These are phyloP conservation scores for fruit fly (Drosophila melanogaster) DNA, from an alignment of 1,140 invertebrate genomes.

Conservation along the genomic window DNA sequence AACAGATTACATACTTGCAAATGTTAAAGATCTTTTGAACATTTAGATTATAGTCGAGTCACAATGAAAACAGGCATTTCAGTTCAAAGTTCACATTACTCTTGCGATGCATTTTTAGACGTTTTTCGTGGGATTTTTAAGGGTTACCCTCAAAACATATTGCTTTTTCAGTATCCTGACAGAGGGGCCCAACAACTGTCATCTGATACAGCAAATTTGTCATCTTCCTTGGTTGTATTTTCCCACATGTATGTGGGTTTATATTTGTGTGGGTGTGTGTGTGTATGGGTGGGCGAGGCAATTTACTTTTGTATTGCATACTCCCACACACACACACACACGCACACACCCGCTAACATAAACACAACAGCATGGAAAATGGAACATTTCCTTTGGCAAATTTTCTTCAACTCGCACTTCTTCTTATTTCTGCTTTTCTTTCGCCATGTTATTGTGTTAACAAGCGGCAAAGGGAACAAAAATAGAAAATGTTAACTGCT, in stretches of 20 bases:
- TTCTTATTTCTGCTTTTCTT: constrained; percentile 5
- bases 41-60: not conserved
- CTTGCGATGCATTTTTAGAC: not conserved
- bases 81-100: not conserved
- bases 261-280: not conserved
- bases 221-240: constrained; percentile 1
- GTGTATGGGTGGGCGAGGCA: constrained; percentile 12
- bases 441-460: constrained; percentile 33
- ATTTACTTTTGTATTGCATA: constrained; percentile 30
- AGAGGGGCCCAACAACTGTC: constrained; percentile 20
- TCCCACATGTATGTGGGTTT: not conserved
- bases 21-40: not conserved
- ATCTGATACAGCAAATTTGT: constrained; percentile 44
- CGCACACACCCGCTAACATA: not conserved
- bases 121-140: not conserved
- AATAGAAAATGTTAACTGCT: constrained; percentile 49
- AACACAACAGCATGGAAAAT: constrained; percentile 54
- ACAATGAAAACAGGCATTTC: not conserved
- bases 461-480: constrained; percentile 29
- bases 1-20: not conserved
- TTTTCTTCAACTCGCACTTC: constrained; percentile 47
- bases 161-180: constrained; percentile 8
- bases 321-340: constrained; percentile 12
- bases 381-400: constrained; percentile 73
- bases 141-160: not conserved